Conservation (phyloP, 2,113 vertebrate genomes). For the Nanger granti region DNA sequence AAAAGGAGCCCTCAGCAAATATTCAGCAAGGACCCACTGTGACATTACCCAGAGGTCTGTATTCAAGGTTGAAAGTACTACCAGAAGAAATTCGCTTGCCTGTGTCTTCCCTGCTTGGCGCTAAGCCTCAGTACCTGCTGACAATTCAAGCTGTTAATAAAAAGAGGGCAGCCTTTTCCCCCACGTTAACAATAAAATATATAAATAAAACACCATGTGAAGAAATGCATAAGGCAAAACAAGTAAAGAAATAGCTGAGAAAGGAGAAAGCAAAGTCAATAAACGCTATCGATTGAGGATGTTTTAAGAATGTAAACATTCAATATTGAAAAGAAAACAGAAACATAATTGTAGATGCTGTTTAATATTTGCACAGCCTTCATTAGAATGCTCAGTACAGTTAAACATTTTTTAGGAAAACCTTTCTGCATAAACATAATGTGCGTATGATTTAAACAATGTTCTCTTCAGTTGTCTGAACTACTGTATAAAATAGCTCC, state of each 20-base stretch:
- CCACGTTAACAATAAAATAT: neutral
- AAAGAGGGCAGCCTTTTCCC: slow-evolving; percentile 23
- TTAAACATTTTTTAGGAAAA: slow-evolving; percentile 34
- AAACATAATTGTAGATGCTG: slow-evolving; percentile 43
- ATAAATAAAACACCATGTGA: slow-evolving; percentile 1
- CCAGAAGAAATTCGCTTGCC: neutral
- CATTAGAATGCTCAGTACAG: slow-evolving; percentile 51
- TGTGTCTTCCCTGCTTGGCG: neutral
- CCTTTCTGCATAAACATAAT: slow-evolving; percentile 55
- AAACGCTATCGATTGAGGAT: slow-evolving; percentile 42
- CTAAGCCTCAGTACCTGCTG: slow-evolving; percentile 15
- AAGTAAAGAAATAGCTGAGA: neutral
- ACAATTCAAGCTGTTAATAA: slow-evolving; percentile 48
- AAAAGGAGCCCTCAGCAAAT: neutral
- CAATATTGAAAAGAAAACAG: slow-evolving; percentile 46
- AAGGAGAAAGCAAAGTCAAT: slow-evolving; percentile 44
- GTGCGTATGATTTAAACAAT: slow-evolving; percentile 41
- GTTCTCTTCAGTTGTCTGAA: slow-evolving; percentile 43
- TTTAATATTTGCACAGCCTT: slow-evolving; percentile 65
- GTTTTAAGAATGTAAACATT: slow-evolving; percentile 56
- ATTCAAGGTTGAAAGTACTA: slow-evolving; percentile 2
- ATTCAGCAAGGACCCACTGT: neutral
- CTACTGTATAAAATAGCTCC: neutral
- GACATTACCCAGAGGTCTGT: neutral
- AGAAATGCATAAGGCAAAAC: neutral